Evolutionary conservation across 1,140 invertebrate genomes (phyloP).

Genomic region (Oedothorax gibbosus): DNA sequence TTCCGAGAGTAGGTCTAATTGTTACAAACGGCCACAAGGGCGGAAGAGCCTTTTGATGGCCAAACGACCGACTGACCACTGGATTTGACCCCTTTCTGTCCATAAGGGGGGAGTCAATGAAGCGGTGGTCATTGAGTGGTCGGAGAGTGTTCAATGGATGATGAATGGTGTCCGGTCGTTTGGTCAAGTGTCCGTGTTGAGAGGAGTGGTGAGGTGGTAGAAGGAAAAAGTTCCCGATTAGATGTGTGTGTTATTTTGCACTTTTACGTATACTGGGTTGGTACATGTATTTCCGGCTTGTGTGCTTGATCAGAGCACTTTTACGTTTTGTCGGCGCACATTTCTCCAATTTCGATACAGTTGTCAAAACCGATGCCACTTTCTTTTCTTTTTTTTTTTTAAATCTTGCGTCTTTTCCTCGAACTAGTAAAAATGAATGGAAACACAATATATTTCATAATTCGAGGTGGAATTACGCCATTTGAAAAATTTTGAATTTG

Average conservation of each 20-base stretch:
- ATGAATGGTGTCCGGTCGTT: conserved; percentile 13
- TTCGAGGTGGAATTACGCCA: too few species aligned
- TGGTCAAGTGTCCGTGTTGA: conserved; percentile 4
- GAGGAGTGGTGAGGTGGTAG: too few species aligned
- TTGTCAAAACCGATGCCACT: too few species aligned
- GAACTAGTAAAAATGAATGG: too few species aligned
- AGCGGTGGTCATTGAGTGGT: not conserved
- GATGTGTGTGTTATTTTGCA: not conserved
- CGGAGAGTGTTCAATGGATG: conserved; percentile 14
- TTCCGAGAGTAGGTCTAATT: conserved; percentile 29
- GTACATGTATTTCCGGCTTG: not conserved
- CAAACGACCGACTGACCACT: conserved; percentile 32
- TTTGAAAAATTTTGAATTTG: too few species aligned
- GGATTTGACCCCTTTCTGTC: not conserved
- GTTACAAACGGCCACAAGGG: conserved; percentile 28
- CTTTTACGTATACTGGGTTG: too few species aligned
- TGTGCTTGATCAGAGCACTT: not conserved
- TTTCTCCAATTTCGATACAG: too few species aligned
- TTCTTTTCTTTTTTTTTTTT: too few species aligned
- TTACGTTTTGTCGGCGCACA: not conserved
- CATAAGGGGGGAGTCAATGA: not conserved
- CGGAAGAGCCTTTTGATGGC: not conserved
- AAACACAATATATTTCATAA: too few species aligned
- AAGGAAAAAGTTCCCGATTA: not conserved
- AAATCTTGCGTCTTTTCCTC: too few species aligned